Conservation (phyloP, 2,797 vertebrate genomes). For the Xenops minutus region DNA sequence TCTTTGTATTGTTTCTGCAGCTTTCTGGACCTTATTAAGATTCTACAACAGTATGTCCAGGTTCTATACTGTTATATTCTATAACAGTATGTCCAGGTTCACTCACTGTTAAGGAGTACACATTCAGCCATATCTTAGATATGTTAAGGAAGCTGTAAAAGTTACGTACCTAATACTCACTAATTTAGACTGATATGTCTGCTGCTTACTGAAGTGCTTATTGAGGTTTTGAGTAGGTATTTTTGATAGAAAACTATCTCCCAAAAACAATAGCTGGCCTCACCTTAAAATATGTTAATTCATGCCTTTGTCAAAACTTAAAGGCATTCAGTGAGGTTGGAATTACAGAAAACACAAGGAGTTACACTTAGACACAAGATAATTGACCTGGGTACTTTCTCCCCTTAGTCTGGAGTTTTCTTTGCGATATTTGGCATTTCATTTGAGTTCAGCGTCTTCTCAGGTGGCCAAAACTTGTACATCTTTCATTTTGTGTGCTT, state of each 20-base stretch:
- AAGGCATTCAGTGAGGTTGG: not conserved
- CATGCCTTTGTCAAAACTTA: not conserved
- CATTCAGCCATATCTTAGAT: not conserved
- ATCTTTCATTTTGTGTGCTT: not conserved
- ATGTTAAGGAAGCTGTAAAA: not conserved
- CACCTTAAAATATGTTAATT: not conserved
- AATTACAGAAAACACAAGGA: not conserved
- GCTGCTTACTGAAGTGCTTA: not conserved
- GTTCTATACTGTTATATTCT: too few relatives aligned
- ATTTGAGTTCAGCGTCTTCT: not conserved
- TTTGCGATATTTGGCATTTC: not conserved
- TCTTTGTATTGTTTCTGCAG: not conserved
- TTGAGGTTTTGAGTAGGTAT: not conserved
- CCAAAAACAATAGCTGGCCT: not conserved
- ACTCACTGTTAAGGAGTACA: not conserved
- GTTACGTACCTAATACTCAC: not conserved
- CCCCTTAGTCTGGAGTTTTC: not conserved
- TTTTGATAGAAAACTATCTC: not conserved
- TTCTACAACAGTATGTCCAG: not conserved
- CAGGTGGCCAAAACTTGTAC: accelerated
- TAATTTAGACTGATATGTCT: not conserved
- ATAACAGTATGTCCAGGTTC: not conserved
- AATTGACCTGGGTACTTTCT: not conserved
- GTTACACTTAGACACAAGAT: not conserved
- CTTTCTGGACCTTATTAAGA: not conserved